Evolutionary conservation across 2,113 vertebrate species (phyloP), one percentile per base, ranked within the genome.

Genomic region (Sciurus niger): DNA sequence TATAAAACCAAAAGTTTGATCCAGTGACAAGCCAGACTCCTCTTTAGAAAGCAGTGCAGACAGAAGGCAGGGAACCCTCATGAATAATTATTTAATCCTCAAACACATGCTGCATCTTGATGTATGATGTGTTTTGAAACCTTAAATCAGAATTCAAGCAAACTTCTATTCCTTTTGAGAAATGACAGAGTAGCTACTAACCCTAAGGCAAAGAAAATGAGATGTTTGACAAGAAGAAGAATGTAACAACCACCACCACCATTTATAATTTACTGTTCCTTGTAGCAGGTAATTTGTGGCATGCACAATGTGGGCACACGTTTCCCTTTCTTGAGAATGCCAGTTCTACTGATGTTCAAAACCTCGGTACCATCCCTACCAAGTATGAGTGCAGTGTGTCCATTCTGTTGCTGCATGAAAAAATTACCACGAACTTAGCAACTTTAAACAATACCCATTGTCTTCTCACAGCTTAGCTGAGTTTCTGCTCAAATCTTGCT

Each of bases 251-350:
- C 80, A 65, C 83, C n/a, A 53, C 95, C 63, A 90, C 90, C 94
- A 94, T 96, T 96, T 94, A 91, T 95, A 97, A 97, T 94, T 76
- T 58, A 48, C 95, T 91, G 91, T 94, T 86, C 83, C 94, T 65
- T 79, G 22, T 80, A 90, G 67, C 89, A 84, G 65, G 92, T 94
- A 74, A 95, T 97, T 97, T 96, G 90, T 93, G 96, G 95, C 20
- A 25, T 82, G 85, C 46, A 63, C 90, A 55, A 30, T 72, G 40
- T 10, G 77, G 87, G 67, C 16, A 53, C n/a, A 68, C 13, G 68
- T 30, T 43, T 89, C 55, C n/a, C 74, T 93, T 82, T 91, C 85
- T 90, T 94, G n/a, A 93, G 90, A 53, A 72, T 58, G 40, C 32
- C 40, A 65, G 46, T 94, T 53, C 40, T 89, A 46, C 28, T 53